These are phyloP conservation scores for Poeciliopsis turneri DNA, from an alignment of 2,797 vertebrate species.

Conservation along the genomic window DNA sequence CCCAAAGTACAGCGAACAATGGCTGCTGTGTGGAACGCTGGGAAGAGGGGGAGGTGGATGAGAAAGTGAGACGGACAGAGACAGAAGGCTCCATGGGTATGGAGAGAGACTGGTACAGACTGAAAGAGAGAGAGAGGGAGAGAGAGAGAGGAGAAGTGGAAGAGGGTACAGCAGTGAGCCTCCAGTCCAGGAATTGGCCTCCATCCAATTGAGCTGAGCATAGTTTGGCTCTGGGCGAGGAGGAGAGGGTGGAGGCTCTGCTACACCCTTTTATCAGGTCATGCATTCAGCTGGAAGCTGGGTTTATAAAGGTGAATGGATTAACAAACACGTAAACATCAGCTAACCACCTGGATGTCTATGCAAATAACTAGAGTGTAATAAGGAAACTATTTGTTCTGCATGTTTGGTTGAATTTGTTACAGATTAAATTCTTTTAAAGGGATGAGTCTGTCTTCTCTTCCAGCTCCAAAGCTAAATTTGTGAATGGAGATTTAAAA, in stretches of 20 bases:
- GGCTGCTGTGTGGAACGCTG: constrained; percentile 71
- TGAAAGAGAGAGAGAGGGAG: constrained; percentile 23
- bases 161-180: constrained; percentile 35
- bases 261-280: constrained; percentile 61
- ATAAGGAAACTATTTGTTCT: neutral
- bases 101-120: constrained; percentile 61
- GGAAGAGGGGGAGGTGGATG: constrained; percentile 19
- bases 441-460: neutral
- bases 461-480: neutral
- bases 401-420: neutral
- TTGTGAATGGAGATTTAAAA: neutral
- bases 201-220: constrained; percentile 61
- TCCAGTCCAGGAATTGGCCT: constrained; percentile 51
- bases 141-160: constrained; percentile 33
- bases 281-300: constrained; percentile 48
- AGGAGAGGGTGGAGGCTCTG: constrained; percentile 54
- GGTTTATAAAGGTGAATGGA: neutral
- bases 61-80: constrained; percentile 30
- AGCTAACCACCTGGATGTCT: too few species aligned
- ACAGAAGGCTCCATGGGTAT: constrained; percentile 41
- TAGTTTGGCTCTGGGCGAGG: constrained; percentile 48
- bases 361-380: neutral
- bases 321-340: too few species aligned
- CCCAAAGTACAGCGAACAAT: constrained; percentile 73
- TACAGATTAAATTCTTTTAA: neutral